Evolutionary conservation across 2,797 vertebrate genomes (phyloP), one percentile per base, ranked within the genome.

Genomic region (Trichosurus vulpecula): DNA sequence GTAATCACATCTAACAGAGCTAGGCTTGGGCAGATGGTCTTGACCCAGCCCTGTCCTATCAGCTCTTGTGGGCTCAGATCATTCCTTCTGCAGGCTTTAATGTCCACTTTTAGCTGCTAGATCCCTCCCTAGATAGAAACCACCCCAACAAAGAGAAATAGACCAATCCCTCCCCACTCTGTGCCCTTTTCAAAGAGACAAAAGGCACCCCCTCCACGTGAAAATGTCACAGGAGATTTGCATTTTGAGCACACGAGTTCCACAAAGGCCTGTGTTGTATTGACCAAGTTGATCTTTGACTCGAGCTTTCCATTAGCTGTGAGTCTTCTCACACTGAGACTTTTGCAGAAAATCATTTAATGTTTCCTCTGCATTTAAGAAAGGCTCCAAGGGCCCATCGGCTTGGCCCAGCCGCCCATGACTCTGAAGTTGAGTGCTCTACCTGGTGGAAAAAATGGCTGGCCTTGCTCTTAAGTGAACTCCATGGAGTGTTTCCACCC

Each of bases 281-380:
- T 55, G 91, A 95, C 93, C 52, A 12, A 10, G 51, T 92, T 94
- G 92, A 95, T 87, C 93, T 97, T 94, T 94, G 93, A 29, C 96
- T 54, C 1, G 0, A 93, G 41, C 91, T 94, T 94, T 95, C 93
- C 57, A 53, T 96, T 95, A 96, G 93, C 93, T 52, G 47, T 74
- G 54, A 74, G 51, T 95, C 95, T 30, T 93, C 55, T 90, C 90
- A 92, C 9, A 58, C 96, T 55, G 90, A 96, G 97, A 74, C 96
- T 94, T 97, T 96, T 96, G 54, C 56, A 96, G 97, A 97, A 97
- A 97, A 97, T 35, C 1, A 4, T 93, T 96, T 97, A 27, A 61
- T 41, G 93, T 58, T 95, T 97, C 94, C 96, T 97, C 66, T 74
- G 56, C 90, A 54, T 96, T 95, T 97, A 56, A 57, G 96, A 96